phyloP scores from a whole-genome alignment of 1,140 invertebrate species.

The Ridgeia piscesae region DNA sequence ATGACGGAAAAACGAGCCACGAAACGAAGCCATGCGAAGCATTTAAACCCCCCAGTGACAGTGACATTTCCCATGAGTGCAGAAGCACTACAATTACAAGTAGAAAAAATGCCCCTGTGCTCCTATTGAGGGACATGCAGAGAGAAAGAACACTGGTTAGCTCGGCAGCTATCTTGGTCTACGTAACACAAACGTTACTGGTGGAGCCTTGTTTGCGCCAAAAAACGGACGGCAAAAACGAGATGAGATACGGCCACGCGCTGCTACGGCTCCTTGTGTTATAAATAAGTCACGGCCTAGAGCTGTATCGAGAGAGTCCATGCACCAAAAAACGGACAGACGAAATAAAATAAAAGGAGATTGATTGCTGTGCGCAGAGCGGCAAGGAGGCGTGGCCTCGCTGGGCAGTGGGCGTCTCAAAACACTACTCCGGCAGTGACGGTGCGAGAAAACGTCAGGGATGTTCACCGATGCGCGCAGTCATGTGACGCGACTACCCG shows the following conservation, averaged over 20 bases:
- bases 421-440: not conserved
- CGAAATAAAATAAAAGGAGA: slow-evolving; percentile 2
- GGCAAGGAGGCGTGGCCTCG: not conserved
- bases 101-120: not conserved
- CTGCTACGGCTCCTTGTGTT: not conserved
- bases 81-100: not conserved
- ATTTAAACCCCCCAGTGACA: not conserved
- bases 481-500: not conserved
- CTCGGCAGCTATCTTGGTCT: not conserved
- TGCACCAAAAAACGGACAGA: not conserved
- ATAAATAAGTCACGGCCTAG: not conserved
- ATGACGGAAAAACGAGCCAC: not conserved
- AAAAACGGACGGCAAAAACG: not conserved
- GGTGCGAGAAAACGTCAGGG: not conserved
- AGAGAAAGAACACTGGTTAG: no score
- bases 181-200: not conserved
- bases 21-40: not conserved
- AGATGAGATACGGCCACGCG: not conserved
- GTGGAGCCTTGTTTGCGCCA: not conserved
- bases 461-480: not conserved
- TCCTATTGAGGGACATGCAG: not conserved
- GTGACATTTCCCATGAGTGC: not conserved
- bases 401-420: not conserved
- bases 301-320: not conserved
- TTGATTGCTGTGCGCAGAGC: not conserved